Conservation (phyloP, 2,888 invertebrate species). For the Platypus cylindrus region DNA sequence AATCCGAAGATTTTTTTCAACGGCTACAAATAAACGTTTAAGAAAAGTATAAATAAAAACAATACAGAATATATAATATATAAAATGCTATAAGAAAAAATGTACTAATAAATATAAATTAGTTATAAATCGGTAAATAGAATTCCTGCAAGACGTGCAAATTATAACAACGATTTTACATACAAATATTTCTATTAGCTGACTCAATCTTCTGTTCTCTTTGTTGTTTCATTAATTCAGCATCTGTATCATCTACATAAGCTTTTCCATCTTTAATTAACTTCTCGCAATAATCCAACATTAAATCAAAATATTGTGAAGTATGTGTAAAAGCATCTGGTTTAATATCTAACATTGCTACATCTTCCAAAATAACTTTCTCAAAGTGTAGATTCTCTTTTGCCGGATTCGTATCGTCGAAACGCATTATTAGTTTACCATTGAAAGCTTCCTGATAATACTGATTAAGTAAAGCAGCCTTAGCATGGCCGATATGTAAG, state of each 20-base stretch:
- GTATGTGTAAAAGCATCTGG: slow-evolving; percentile 90
- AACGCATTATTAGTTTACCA: slow-evolving; percentile 93
- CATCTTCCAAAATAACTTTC: slow-evolving; percentile 89
- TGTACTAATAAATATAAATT: too few relatives aligned
- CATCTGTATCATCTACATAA: slow-evolving; percentile 92
- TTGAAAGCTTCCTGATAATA: slow-evolving; percentile 89
- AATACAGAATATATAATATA: background rate
- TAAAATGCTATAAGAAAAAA: too few relatives aligned
- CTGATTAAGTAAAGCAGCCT: slow-evolving; percentile 95
- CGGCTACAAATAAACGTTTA: slow-evolving; percentile 41
- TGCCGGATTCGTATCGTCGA: slow-evolving; percentile 99
- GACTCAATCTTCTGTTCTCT: slow-evolving; percentile 82
- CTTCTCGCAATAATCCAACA: slow-evolving; percentile 78
- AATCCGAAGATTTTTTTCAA: slow-evolving; percentile 69
- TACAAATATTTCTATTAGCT: slow-evolving; percentile 71
- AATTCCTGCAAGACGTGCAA: background rate
- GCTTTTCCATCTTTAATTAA: slow-evolving; percentile 82
- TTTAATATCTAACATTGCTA: slow-evolving; percentile 80
- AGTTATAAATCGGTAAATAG: background rate
- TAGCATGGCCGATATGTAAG: slow-evolving; percentile 97
- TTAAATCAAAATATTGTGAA: slow-evolving; percentile 90
- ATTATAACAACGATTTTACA: slow-evolving; percentile 30
- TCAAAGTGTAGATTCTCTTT: slow-evolving; percentile 97
- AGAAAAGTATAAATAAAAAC: background rate
- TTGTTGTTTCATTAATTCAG: slow-evolving; percentile 89